These are phyloP conservation scores for Philopotamus ludificatus DNA, from an alignment of 1,140 invertebrate species.

Conservation along the genomic window DNA sequence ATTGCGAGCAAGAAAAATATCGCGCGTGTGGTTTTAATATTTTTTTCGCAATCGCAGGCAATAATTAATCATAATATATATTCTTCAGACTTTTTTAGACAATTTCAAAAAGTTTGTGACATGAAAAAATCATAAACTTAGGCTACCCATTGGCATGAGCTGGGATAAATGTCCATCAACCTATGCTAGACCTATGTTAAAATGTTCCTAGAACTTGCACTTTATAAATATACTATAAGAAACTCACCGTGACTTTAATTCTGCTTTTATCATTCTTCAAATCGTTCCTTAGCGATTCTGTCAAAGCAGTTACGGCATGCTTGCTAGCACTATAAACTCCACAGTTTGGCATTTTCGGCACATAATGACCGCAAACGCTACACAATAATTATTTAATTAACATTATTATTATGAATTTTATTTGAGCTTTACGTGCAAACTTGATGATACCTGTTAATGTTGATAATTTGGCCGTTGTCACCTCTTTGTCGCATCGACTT, in stretches of 20 bases:
- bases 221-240: neutral
- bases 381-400: conserved; percentile 46
- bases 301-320: conserved; percentile 60
- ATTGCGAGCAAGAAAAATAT: no score
- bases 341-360: conserved; percentile 45
- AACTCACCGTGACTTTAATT: conserved; percentile 66
- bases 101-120: no score
- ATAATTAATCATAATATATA: no score
- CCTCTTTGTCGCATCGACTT: conserved; percentile 65
- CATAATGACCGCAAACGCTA: conserved; percentile 44
- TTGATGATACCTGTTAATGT: conserved; percentile 69
- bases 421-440: no score
- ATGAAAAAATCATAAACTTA: no score
- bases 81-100: no score
- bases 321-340: conserved; percentile 64
- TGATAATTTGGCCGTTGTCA: conserved; percentile 69
- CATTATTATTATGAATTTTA: no score
- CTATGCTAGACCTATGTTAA: neutral
- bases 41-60: no score
- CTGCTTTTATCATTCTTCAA: conserved; percentile 55
- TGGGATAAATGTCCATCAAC: no score
- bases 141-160: no score
- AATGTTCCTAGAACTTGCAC: neutral
- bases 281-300: conserved; percentile 64
- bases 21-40: no score